These are phyloP conservation scores for Poecile montanus DNA, from an alignment of 2,797 vertebrate species.

Conservation along the genomic window DNA sequence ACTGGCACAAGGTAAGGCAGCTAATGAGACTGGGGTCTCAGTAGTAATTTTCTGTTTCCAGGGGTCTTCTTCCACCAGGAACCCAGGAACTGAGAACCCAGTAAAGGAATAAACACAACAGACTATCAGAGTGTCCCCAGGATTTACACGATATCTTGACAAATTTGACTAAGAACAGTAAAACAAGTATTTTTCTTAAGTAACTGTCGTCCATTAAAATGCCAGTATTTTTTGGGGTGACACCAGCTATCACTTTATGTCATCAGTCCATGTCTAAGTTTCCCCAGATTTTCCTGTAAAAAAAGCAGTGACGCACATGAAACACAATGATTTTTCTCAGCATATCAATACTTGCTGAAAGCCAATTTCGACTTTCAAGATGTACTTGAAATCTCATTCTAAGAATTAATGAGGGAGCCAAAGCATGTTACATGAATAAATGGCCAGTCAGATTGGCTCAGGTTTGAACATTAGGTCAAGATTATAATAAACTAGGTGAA, in stretches of 20 bases:
- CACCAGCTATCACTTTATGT: not conserved
- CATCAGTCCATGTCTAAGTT: not conserved
- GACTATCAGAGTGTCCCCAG: not conserved
- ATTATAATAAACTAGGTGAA: not conserved
- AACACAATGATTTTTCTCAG: not conserved
- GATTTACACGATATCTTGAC: not conserved
- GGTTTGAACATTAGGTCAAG: not conserved
- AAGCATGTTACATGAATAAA: not conserved
- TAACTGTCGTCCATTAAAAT: not conserved
- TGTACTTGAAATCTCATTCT: not conserved
- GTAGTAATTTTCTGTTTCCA: not conserved
- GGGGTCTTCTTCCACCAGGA: not conserved
- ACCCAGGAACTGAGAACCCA: not conserved
- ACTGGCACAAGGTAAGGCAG: not conserved
- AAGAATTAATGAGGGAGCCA: not conserved
- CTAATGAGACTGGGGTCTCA: not conserved
- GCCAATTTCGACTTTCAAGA: not conserved
- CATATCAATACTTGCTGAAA: not conserved
- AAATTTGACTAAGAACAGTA: not conserved
- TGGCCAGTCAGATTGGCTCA: not conserved
- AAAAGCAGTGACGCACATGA: not conserved
- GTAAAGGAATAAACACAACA: not conserved
- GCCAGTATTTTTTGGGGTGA: not conserved
- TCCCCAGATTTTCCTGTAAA: not conserved
- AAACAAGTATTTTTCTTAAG: not conserved